Evolutionary conservation across 2,797 vertebrate species (phyloP), one percentile per base, ranked within the genome.

Genomic region (Anguilla anguilla): DNA sequence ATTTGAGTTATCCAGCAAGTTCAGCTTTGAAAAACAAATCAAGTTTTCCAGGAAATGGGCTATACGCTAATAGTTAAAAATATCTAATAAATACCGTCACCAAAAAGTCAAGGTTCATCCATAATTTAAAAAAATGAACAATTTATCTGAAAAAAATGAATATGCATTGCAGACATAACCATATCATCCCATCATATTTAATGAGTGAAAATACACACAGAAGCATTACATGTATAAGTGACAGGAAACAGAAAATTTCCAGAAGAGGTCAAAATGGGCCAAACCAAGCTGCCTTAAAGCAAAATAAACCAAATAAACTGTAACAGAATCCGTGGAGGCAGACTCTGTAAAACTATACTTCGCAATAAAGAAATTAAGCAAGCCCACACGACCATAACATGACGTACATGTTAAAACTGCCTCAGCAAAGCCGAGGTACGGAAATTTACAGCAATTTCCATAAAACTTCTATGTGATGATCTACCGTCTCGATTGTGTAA

Each of bases 41-140:
- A 84, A 84, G 31, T 87, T 84, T 87, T 87, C 67, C 61, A 59
- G 83, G 53, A 84, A 87, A 83, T 46, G 43, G 61, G 59, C 64
- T 51, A 72, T 55, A 83, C 57, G 51, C 55, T 84, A 74, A 55
- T 19, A n/a, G 61, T 51, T 84, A 43, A 84, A 84, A 79, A 46
- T 46, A 69, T 57, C 39, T 15, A 69, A 83, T 83, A 83, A 83
- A 83, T 28, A n/a, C 79, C 2, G 13, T 55, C 2, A 84, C n/a
- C 51, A 83, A 49, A 84, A 84, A 84, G 53, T 84, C 83, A n/a
- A 57, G n/a, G 15, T 35, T 57, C 83, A 57, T 84, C 31, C 51
- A 84, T 19, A 83, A 83, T 83, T 53, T 15, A 15, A 55, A 17
- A 83, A 83, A 51, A 83, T 35, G 64, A 84, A 64, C 6, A 35